A percentile compares a stretch with the other conserved stretches of the same genome.
phyloP scores from a whole-genome alignment of 1,140 invertebrate species.

The Dryas iulia region DNA sequence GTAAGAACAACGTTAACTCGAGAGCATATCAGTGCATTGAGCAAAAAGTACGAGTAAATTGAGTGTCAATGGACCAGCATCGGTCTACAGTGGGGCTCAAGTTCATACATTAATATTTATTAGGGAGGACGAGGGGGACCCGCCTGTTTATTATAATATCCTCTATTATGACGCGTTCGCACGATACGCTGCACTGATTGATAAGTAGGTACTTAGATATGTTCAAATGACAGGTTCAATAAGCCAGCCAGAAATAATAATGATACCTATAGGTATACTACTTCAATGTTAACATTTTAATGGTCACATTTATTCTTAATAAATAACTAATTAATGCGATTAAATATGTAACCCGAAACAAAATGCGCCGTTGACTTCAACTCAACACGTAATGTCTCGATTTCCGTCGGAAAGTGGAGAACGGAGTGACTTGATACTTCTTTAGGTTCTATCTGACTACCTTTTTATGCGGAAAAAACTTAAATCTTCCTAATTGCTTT shows the following conservation, averaged over 20 bases:
- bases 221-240: slow-evolving; percentile 19
- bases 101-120: slow-evolving; percentile 78
- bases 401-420: too few species aligned
- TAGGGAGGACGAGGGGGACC: slow-evolving; percentile 67
- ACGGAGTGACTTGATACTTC: too few species aligned
- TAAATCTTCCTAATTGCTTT: too few species aligned
- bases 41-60: slow-evolving; percentile 65
- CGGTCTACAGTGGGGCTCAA: slow-evolving; percentile 58
- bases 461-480: too few species aligned
- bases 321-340: too few species aligned
- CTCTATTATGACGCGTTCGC: slow-evolving; percentile 77
- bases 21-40: slow-evolving; percentile 28
- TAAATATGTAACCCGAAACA: slow-evolving; percentile 54
- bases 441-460: too few species aligned
- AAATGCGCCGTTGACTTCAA: slow-evolving; percentile 78
- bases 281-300: too few species aligned
- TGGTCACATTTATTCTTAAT: too few species aligned
- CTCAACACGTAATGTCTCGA: too few species aligned
- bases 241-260: not conserved
- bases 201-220: slow-evolving; percentile 32
- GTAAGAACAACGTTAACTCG: slow-evolving; percentile 34
- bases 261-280: not conserved
- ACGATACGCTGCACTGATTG: slow-evolving; percentile 65
- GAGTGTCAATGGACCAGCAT: slow-evolving; percentile 79
- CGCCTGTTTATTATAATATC: slow-evolving; percentile 78